These are phyloP conservation scores for Limnothrissa miodon DNA, from an alignment of 2,113 vertebrate species.

Conservation along the genomic window DNA sequence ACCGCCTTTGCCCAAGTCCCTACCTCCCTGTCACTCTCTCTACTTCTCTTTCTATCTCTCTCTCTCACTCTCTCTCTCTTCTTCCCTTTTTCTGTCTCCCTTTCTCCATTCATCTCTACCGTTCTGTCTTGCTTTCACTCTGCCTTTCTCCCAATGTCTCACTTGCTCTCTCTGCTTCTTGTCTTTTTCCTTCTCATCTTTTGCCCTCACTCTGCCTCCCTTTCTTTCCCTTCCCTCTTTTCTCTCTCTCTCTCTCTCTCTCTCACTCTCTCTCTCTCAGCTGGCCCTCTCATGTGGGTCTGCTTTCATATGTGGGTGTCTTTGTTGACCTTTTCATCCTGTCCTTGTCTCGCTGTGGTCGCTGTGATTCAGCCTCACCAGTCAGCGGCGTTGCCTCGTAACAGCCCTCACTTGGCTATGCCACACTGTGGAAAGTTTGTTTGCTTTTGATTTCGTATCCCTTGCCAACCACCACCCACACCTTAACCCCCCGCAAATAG, in stretches of 20 bases:
- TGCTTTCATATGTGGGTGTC: constrained; percentile 43
- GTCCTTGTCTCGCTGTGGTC: constrained; percentile 67
- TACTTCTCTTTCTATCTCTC: constrained; percentile 47
- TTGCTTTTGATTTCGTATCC: constrained; percentile 31
- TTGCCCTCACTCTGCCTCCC: neutral
- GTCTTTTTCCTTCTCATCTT: too few species aligned
- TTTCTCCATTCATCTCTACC: too few species aligned
- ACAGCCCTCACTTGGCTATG: constrained; percentile 31
- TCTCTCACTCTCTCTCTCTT: neutral
- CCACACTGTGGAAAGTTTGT: constrained; percentile 27
- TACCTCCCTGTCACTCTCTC: constrained; percentile 18
- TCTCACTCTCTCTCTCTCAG: neutral
- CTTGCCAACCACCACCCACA: neutral
- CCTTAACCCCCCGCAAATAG: neutral
- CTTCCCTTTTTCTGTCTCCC: neutral
- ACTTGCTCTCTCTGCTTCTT: neutral
- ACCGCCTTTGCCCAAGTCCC: constrained; percentile 45
- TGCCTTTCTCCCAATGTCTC: neutral
- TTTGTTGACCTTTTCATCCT: constrained; percentile 50
- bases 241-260: neutral
- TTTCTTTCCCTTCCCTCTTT: too few species aligned
- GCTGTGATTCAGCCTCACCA: constrained; percentile 58
- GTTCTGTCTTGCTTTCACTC: too few species aligned
- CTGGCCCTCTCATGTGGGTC: constrained; percentile 11
- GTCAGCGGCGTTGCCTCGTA: constrained; percentile 47